phyloP scores from a whole-genome alignment of 92 coral and sea anemone genomes.

The Isaurus tuberculatus region DNA sequence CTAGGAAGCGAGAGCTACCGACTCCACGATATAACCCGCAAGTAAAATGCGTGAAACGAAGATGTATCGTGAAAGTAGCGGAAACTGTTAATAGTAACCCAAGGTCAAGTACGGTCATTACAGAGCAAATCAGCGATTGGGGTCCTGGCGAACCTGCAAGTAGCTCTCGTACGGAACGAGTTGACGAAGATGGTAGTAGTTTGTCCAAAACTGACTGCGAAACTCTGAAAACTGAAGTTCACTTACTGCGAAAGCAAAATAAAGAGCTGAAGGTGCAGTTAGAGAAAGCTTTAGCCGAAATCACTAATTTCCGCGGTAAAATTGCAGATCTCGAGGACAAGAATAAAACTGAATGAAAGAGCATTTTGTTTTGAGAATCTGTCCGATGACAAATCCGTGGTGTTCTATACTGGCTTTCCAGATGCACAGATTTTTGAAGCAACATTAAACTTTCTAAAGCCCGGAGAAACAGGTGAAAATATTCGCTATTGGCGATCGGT shows the following conservation, averaged over 20 bases:
- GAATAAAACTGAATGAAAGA: neutral
- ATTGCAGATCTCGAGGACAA: conserved; percentile 2
- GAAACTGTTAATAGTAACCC: neutral
- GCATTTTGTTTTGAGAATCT: neutral
- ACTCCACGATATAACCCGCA: neutral
- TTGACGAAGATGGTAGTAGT: neutral
- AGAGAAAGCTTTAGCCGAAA: neutral
- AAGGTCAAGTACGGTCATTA: neutral
- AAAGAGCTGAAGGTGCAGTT: neutral
- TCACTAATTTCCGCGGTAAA: neutral
- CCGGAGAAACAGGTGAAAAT: no score
- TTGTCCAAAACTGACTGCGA: neutral
- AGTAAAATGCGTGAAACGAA: neutral
- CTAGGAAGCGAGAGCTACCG: conserved; percentile 19
- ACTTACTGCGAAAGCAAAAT: neutral
- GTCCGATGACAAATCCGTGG: neutral
- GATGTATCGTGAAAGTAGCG: neutral
- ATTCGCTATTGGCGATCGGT: no score
- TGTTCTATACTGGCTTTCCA: no score
- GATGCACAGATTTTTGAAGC: no score
- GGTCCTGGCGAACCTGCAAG: neutral
- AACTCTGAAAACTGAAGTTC: conserved; percentile 3
- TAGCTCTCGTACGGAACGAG: neutral
- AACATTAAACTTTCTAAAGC: no score
- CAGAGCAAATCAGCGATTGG: neutral